phyloP scores from a whole-genome alignment of 2,888 invertebrate species.

The Amblyteles armatorius region DNA sequence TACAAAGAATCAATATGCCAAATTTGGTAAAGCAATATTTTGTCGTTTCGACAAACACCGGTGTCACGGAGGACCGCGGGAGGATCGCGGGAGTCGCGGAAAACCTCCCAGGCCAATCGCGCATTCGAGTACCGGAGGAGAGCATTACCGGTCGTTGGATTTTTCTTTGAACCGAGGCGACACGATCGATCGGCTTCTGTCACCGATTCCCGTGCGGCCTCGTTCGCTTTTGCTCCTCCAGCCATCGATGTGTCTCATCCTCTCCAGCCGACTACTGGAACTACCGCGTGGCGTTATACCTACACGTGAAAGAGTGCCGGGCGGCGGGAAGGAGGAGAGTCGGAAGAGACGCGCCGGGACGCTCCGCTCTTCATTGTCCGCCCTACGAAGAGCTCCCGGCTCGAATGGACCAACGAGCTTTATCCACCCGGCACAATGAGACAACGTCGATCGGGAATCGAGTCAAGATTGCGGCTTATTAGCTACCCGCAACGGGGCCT shows the following conservation, averaged over 20 bases:
- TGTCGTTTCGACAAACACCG: too few species aligned
- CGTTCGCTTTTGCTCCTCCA: conserved; percentile 29
- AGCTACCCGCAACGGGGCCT: conserved; percentile 24
- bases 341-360: conserved; percentile 13
- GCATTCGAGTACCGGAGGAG: conserved; percentile 7
- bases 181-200: conserved; percentile 67
- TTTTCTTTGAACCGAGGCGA: conserved; percentile 62
- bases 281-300: conserved; percentile 2
- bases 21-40: too few species aligned
- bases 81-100: neutral
- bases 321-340: conserved; percentile 9
- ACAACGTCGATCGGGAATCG: conserved; percentile 53
- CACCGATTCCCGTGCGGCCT: conserved; percentile 64
- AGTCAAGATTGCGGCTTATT: conserved; percentile 53
- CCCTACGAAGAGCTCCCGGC: conserved; percentile 9
- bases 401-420: conserved; percentile 36
- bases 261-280: neutral
- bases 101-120: neutral
- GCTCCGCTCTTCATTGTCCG: conserved; percentile 47
- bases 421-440: conserved; percentile 44
- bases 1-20: too few species aligned
- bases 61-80: too few species aligned
- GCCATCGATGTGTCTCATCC: neutral
- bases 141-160: conserved; percentile 30
- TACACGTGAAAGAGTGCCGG: conserved; percentile 27